Evolutionary conservation across 2,113 vertebrate species (phyloP).

Genomic region (Scortum barcoo): DNA sequence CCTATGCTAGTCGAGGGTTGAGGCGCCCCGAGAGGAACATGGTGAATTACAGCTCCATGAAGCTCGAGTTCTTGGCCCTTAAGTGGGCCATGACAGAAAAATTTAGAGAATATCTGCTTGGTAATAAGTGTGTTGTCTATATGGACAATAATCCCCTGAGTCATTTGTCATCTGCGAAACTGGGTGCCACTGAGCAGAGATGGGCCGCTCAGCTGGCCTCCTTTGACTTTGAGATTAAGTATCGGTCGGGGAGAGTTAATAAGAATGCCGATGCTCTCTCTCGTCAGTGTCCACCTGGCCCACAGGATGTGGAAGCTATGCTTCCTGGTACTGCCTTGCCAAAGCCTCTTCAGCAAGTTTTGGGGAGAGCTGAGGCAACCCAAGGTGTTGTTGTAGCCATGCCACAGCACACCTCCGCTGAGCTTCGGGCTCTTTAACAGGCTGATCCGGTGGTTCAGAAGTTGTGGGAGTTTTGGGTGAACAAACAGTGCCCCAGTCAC

Average conservation of each 20-base stretch:
- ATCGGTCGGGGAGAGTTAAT: not conserved
- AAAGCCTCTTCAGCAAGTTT: rapidly evolving
- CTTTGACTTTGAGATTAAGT: not conserved
- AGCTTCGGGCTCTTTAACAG: too few species aligned
- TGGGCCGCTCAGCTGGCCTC: not conserved
- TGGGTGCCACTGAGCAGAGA: not conserved
- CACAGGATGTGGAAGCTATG: not conserved
- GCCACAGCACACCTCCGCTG: too few species aligned
- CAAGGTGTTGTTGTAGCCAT: too few species aligned
- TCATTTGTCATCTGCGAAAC: not conserved
- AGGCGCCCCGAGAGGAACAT: not conserved
- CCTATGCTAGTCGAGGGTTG: not conserved
- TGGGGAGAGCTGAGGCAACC: too few species aligned
- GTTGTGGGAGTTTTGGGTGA: too few species aligned
- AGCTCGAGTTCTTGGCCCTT: not conserved
- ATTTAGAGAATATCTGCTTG: not conserved
- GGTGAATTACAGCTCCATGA: not conserved
- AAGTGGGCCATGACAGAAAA: not conserved
- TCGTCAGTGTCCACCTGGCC: not conserved
- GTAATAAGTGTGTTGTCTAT: not conserved
- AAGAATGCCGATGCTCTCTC: not conserved
- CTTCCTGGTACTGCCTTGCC: not conserved
- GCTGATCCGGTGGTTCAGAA: not conserved
- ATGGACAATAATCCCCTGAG: not conserved
- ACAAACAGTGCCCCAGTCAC: too few species aligned